A percentile compares a stretch with the other conserved stretches of the same genome.
phyloP scores from a whole-genome alignment of 1,140 invertebrate genomes.

The Eciton burchellii region DNA sequence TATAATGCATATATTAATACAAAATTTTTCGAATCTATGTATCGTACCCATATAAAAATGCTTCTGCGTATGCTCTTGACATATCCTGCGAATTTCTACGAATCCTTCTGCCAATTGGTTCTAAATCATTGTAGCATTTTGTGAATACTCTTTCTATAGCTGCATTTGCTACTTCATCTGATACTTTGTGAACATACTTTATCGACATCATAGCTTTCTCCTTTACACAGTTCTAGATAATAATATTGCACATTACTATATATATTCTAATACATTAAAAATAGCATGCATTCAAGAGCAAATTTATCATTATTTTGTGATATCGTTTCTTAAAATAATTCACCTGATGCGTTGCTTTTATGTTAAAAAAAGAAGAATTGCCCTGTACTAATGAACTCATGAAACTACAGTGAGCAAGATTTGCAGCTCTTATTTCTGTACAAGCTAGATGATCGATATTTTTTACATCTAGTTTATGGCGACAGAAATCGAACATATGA shows the following conservation, averaged over 20 bases:
- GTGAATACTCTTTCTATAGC: constrained; percentile 95
- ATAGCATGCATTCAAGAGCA: neutral
- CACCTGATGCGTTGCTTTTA: constrained; percentile 91
- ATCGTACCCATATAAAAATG: constrained; percentile 91
- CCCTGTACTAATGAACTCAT: constrained; percentile 92
- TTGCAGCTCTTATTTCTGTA: constrained; percentile 96
- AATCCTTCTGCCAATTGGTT: constrained; percentile 95
- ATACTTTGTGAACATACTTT: constrained; percentile 92
- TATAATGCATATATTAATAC: neutral
- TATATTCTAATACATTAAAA: constrained; percentile 41
- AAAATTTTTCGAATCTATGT: constrained; percentile 17
- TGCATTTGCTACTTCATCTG: constrained; percentile 89
- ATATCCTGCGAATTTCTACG: constrained; percentile 92
- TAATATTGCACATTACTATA: constrained; percentile 25
- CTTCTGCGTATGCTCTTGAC: constrained; percentile 91
- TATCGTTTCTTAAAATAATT: constrained; percentile 41
- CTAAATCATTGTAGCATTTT: constrained; percentile 96
- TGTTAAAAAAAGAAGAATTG: constrained; percentile 90
- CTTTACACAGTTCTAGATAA: constrained; percentile 93
- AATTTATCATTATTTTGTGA: neutral
- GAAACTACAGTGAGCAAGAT: constrained; percentile 96
- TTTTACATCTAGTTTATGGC: constrained; percentile 94
- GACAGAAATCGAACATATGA: constrained; percentile 98
- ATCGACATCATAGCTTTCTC: constrained; percentile 94
- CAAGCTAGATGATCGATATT: constrained; percentile 98